Conservation (phyloP, 1,140 invertebrate genomes). For the Hyposmocoma kahamanoa region DNA sequence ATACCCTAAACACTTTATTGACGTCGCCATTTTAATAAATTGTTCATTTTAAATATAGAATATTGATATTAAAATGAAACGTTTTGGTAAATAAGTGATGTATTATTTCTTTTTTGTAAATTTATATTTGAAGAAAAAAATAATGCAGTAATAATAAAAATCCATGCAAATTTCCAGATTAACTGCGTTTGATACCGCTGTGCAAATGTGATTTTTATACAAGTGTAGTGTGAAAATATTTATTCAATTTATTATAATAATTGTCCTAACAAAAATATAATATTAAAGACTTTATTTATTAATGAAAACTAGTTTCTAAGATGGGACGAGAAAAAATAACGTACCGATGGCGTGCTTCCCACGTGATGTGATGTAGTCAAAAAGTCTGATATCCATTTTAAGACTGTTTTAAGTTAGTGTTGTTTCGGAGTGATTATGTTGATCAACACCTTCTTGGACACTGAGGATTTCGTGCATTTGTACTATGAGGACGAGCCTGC, state of each 20-base stretch:
- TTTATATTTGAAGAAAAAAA: too few relatives aligned
- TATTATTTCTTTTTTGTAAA: too few relatives aligned
- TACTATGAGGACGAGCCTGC: constrained; percentile 61
- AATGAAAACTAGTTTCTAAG: too few relatives aligned
- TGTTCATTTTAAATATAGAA: too few relatives aligned
- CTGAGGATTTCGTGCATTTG: constrained; percentile 68
- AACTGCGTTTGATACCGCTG: constrained; percentile 12
- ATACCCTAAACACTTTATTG: too few relatives aligned
- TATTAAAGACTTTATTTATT: constrained; percentile 17
- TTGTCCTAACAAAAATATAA: too few relatives aligned
- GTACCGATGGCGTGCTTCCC: constrained; percentile 47
- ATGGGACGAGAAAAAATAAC: constrained; percentile 54
- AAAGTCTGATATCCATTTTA: constrained; percentile 53
- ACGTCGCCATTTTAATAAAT: too few relatives aligned
- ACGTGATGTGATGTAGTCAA: constrained; percentile 32
- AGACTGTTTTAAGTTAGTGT: constrained; percentile 44
- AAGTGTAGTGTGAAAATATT: constrained; percentile 50
- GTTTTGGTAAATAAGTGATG: too few relatives aligned
- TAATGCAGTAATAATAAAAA: too few relatives aligned
- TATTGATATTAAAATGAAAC: too few relatives aligned
- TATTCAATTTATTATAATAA: constrained; percentile 30
- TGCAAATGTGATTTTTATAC: constrained; percentile 63
- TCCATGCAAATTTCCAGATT: too few relatives aligned
- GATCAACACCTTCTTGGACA: constrained; percentile 68
- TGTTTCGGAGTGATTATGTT: constrained; percentile 58